Evolutionary conservation across 2,888 invertebrate species (phyloP), one percentile per base, ranked within the genome.

Genomic region (Monoplex corrugatus): DNA sequence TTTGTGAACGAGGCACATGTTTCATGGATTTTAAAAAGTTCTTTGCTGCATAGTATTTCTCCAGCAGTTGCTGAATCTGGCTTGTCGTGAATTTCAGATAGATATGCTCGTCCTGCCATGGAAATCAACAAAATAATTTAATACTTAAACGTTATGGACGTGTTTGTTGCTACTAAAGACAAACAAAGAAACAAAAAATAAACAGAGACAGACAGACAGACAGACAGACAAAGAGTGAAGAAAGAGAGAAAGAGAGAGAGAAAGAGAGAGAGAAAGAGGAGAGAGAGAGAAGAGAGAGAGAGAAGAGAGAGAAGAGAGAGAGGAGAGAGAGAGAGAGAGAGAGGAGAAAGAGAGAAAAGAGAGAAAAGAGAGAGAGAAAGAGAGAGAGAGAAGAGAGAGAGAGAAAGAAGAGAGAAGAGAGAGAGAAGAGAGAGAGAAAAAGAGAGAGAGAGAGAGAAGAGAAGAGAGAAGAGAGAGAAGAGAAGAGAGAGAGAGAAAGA

Each of bases 231-330:
- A n/a, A n/a, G n/a, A n/a, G n/a, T n/a, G n/a, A 40, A 85, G 83
- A 63, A 45, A 13, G 88, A 68, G 63, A 85, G 75, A 85, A 83
- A 80, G 86, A 57, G 78, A 89, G 40, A 43, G 85, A 86, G 78
- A 50, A 50, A 75, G 85, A 57, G 85, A 86, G 78, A 43, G 86
- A 86, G 68, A 40, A 82, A 50, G 57, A 50, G 84, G 78, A 19
- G n/a, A n/a, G n/a, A n/a, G n/a, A n/a, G n/a, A n/a, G n/a, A n/a
- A 68, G 63, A 68, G n/a, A 68, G 63, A 68, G n/a, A n/a, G 35
- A 35, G 35, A 35, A 72, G 0, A 38, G 2, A 72, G 38, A 72
- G n/a, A 35, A 72, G 38, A 72, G 38, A 72, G 38, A 72, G 72
- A 72, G 32, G 19, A 19, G 19, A n/a, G 13, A 63, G 13, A 63